phyloP scores from a whole-genome alignment of 2,888 invertebrate genomes.

The Tillus elongatus region DNA sequence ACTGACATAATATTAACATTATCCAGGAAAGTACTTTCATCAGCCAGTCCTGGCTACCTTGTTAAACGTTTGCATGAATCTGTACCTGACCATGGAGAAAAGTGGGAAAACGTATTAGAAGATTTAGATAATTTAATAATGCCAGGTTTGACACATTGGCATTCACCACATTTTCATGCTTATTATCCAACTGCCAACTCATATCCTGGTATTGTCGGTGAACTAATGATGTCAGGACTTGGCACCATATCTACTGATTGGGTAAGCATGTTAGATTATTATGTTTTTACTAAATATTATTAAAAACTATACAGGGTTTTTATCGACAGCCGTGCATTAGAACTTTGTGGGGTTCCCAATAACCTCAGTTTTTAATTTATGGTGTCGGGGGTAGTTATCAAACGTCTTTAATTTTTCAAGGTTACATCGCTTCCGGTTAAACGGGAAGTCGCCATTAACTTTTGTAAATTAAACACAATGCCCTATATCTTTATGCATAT shows the following conservation, averaged over 20 bases:
- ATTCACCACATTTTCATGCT: conserved; percentile 87
- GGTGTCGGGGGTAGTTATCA: no score
- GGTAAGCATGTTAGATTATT: conserved; percentile 23
- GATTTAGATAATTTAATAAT: conserved; percentile 81
- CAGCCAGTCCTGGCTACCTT: conserved; percentile 85
- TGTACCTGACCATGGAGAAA: conserved; percentile 72
- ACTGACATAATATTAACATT: not conserved
- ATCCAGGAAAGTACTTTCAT: conserved; percentile 68
- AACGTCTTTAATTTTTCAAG: no score
- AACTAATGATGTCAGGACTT: conserved; percentile 38
- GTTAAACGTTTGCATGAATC: conserved; percentile 65
- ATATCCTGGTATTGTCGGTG: conserved; percentile 75
- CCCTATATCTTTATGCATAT: no score
- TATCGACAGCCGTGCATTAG: no score
- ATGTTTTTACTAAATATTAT: not conserved
- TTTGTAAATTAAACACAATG: no score
- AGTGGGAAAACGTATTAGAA: conserved; percentile 75
- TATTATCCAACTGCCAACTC: conserved; percentile 83
- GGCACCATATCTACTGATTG: conserved; percentile 28
- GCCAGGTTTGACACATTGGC: conserved; percentile 94
- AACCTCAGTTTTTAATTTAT: no score
- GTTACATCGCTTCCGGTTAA: no score
- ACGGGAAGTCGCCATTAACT: no score
- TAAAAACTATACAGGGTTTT: no score
- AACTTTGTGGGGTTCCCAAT: no score